A percentile compares a stretch with the other conserved stretches of the same genome.
These are phyloP conservation scores for Sesia bembeciformis DNA, from an alignment of 2,888 invertebrate species.

Conservation along the genomic window DNA sequence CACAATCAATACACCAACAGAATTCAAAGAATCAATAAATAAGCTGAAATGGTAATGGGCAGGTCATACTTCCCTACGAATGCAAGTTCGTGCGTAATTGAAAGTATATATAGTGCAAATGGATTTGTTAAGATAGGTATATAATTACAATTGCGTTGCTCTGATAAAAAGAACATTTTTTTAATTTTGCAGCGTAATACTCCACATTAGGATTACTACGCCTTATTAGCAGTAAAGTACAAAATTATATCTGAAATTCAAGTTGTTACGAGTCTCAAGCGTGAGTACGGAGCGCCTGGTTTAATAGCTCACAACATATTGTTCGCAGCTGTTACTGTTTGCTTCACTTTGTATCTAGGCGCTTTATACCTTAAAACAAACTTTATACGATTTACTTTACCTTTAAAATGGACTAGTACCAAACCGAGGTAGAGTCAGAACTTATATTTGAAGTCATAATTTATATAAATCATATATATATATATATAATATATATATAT, in stretches of 20 bases:
- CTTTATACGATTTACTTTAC: background rate
- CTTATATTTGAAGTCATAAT: background rate
- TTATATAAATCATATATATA: background rate
- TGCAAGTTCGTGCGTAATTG: background rate
- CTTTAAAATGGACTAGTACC: background rate
- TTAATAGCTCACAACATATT: background rate
- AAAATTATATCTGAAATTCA: no score
- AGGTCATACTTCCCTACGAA: background rate
- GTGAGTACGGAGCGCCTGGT: background rate
- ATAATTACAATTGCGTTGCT: no score
- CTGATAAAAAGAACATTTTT: no score
- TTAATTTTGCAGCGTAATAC: no score
- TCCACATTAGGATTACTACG: no score
- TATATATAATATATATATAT: background rate
- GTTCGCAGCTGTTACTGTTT: slow-evolving; percentile 6
- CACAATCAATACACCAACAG: background rate
- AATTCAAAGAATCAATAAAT: background rate
- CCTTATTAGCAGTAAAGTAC: no score
- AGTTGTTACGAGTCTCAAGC: no score
- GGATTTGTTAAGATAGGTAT: no score
- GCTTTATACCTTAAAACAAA: slow-evolving; percentile 1
- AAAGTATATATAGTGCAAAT: no score
- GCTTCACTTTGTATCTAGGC: slow-evolving; percentile 7
- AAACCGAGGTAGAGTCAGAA: background rate
- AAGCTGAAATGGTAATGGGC: background rate